Percentiles rank a stretch among this genome's conserved stretches.
These are phyloP conservation scores for Ylistrum balloti DNA, from an alignment of 1,140 invertebrate genomes.

Conservation along the genomic window DNA sequence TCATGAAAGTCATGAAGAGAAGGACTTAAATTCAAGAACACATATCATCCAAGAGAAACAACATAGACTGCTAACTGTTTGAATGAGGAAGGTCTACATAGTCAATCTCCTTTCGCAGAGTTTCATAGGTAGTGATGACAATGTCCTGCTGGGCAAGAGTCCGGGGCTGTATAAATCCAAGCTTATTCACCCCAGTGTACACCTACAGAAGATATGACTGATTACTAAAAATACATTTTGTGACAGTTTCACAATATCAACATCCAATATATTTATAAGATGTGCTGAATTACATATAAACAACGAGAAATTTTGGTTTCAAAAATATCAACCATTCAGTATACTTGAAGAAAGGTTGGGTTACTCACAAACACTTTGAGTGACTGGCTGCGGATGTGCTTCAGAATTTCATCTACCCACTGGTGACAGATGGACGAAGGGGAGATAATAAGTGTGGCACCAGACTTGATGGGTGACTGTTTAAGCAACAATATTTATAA, in stretches of 20 bases:
- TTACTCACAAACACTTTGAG: conserved; percentile 85
- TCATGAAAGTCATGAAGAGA: too few relatives aligned
- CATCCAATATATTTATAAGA: too few relatives aligned
- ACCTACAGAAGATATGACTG: conserved; percentile 69
- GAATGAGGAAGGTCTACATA: conserved; percentile 85
- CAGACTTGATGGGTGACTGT: conserved; percentile 83
- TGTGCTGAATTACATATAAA: too few relatives aligned
- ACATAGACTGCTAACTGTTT: conserved; percentile 78
- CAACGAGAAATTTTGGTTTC: too few relatives aligned
- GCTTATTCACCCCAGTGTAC: conserved; percentile 82
- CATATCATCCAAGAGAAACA: too few relatives aligned
- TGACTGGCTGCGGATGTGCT: conserved; percentile 85
- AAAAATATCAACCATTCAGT: too few relatives aligned
- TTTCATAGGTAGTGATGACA: conserved; percentile 89
- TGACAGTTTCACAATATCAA: too few relatives aligned
- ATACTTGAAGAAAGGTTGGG: too few relatives aligned
- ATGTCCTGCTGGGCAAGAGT: conserved; percentile 88
- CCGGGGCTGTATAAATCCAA: conserved; percentile 87
- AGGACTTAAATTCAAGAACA: too few relatives aligned
- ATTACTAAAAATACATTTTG: too few relatives aligned
- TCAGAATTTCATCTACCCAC: conserved; percentile 89
- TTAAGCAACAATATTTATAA: conserved; percentile 55
- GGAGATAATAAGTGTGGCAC: conserved; percentile 89
- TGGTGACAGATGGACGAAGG: conserved; percentile 88
- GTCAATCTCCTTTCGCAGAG: conserved; percentile 86